Evolutionary conservation across 2,888 invertebrate species (phyloP).

Genomic region (Agrochola macilenta): DNA sequence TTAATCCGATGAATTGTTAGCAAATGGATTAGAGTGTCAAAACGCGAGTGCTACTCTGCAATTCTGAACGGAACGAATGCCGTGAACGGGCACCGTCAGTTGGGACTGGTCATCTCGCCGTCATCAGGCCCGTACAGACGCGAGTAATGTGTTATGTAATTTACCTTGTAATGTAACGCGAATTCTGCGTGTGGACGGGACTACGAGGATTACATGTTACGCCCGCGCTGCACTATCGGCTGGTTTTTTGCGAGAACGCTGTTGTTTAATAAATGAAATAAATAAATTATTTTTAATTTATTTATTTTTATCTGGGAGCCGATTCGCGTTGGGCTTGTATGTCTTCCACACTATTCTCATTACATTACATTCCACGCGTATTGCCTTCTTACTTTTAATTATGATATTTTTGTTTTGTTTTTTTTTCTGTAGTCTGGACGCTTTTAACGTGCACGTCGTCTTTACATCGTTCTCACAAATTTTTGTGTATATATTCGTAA

Average conservation of each 20-base stretch:
- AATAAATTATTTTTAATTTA: too few relatives aligned
- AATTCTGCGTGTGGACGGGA: not conserved
- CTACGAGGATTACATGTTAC: not conserved
- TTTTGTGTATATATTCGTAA: too few relatives aligned
- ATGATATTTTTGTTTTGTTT: not conserved
- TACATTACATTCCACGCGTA: not conserved
- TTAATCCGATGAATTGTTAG: constrained; percentile 19
- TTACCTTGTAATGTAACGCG: not conserved
- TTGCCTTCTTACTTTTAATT: not conserved
- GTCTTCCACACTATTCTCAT: not conserved
- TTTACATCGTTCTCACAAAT: too few relatives aligned
- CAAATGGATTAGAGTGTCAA: not conserved
- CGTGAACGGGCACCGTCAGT: not conserved
- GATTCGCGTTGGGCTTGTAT: not conserved
- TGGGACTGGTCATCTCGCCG: not conserved
- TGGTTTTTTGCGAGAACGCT: not conserved
- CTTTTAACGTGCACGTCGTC: not conserved
- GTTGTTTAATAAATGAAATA: too few relatives aligned
- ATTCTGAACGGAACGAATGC: not conserved
- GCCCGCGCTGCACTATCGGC: not conserved
- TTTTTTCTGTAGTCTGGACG: not conserved
- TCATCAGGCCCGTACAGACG: not conserved
- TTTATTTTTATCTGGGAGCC: too few relatives aligned
- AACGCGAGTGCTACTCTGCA: not conserved
- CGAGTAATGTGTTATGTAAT: not conserved